Evolutionary conservation across 2,113 vertebrate species (phyloP), one percentile per base, ranked within the genome.

Genomic region (Hippolais icterina): DNA sequence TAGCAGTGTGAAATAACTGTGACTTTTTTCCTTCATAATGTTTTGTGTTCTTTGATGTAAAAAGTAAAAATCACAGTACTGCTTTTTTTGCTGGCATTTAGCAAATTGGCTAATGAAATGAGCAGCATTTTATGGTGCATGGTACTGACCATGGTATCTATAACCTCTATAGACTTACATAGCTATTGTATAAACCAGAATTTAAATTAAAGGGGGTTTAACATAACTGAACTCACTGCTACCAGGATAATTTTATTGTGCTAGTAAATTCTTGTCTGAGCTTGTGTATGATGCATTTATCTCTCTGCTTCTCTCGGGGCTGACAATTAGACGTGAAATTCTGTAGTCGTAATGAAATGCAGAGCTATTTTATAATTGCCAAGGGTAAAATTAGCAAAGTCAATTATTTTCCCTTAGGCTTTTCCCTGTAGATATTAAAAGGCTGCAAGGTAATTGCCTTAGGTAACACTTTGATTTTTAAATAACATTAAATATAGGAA

Each of bases 351-450:
- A 98, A 97, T 98, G 97, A 98, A 98, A 98, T 98, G 98, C 97
- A 98, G 97, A 98, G 96, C 95, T 97, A 94, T 97, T 98, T 98
- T 96, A 96, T 98, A 97, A 98, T 98, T 98, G 97, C 97, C 98
- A 97, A 93, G 97, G 97, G 97, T 98, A 98, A 98, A 98, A 98
- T 98, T 98, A 98, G 97, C 96, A 95, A 97, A 98, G 98, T 97
- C 97, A 98, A 97, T 98, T 98, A 98, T 98, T 98, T 98, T 97
- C 97, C 97, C 97, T 95, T 94, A 96, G 97, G 97, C 97, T 97
- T 98, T 97, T 98, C 98, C 98, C 97, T 98, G 94, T 97, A 98
- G 98, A 98, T 97, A 97, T 97, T 97, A 97, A 93, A 92, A 96
- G 95, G 94, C 97, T 97, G 97, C 91, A 95, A 97, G 97, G 97